These are phyloP conservation scores for Agrotis puta DNA, from an alignment of 2,888 invertebrate genomes.

Conservation along the genomic window DNA sequence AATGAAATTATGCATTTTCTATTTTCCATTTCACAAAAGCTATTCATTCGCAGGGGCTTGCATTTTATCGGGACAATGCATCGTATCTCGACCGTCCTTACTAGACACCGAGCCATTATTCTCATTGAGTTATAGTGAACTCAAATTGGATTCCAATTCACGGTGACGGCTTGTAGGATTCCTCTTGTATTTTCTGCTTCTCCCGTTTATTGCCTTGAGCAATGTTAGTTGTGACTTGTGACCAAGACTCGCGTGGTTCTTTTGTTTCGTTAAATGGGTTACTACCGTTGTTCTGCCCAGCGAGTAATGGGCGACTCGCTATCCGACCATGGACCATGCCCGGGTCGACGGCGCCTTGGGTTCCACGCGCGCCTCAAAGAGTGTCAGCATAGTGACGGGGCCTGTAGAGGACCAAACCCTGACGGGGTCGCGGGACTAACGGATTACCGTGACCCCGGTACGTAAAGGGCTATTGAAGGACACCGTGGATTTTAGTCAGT, in stretches of 20 bases:
- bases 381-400: no score
- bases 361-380: no score
- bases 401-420: no score
- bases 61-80: conserved; percentile 59
- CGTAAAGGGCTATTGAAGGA: no score
- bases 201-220: background rate
- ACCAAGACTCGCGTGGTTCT: background rate
- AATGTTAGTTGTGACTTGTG: background rate
- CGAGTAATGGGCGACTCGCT: no score
- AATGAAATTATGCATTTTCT: conserved; percentile 23
- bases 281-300: no score
- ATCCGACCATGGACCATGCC: no score
- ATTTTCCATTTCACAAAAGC: conserved; percentile 36
- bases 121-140: conserved; percentile 62
- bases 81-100: conserved; percentile 41
- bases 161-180: conserved; percentile 46
- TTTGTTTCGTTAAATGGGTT: background rate
- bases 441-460: no score
- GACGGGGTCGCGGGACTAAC: no score
- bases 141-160: conserved; percentile 62
- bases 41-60: conserved; percentile 16
- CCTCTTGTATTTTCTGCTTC: conserved; percentile 31
- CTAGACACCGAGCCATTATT: conserved; percentile 58
- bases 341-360: no score
- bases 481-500: no score